A percentile compares a stretch with the other conserved stretches of the same genome.
These are phyloP conservation scores for Pristionchus entomophagus DNA, from an alignment of 2,888 invertebrate species.

Conservation along the genomic window DNA sequence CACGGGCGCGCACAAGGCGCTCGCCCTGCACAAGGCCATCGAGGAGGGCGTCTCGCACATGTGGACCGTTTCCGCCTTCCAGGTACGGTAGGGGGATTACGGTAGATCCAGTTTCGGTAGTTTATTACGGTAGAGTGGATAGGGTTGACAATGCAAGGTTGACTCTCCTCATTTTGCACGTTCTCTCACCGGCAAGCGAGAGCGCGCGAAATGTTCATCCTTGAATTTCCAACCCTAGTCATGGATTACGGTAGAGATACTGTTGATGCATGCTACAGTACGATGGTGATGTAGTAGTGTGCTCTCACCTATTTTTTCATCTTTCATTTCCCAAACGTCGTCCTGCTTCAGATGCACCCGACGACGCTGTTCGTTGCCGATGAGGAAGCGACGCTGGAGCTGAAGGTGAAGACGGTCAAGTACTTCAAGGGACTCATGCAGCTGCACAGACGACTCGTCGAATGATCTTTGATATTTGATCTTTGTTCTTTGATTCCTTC, in stretches of 20 bases:
- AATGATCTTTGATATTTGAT: constrained; percentile 50
- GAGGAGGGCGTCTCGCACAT: constrained; percentile 99
- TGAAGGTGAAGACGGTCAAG: constrained; percentile 91
- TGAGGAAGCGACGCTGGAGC: constrained; percentile 95
- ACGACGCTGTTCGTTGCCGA: constrained; percentile 94
- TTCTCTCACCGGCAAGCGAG: too few relatives aligned
- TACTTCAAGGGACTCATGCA: constrained; percentile 87
- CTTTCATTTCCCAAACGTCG: background rate
- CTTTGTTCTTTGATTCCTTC: background rate
- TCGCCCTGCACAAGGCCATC: constrained; percentile 96
- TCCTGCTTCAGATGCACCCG: constrained; percentile 82
- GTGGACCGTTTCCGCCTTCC: constrained; percentile 99
- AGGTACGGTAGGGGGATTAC: constrained; percentile 76
- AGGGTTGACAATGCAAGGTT: too few relatives aligned
- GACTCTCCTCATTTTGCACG: too few relatives aligned
- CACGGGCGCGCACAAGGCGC: constrained; percentile 94
- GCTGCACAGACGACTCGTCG: constrained; percentile 68
- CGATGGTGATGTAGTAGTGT: background rate
- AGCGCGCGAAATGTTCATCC: too few relatives aligned
- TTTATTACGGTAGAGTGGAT: too few relatives aligned
- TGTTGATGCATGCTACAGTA: too few relatives aligned
- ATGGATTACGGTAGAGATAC: too few relatives aligned
- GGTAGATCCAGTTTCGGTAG: too few relatives aligned
- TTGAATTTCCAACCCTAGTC: too few relatives aligned
- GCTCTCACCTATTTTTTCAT: background rate